phyloP scores from a whole-genome alignment of 2,888 invertebrate genomes.

The Trissolcus japonicus region DNA sequence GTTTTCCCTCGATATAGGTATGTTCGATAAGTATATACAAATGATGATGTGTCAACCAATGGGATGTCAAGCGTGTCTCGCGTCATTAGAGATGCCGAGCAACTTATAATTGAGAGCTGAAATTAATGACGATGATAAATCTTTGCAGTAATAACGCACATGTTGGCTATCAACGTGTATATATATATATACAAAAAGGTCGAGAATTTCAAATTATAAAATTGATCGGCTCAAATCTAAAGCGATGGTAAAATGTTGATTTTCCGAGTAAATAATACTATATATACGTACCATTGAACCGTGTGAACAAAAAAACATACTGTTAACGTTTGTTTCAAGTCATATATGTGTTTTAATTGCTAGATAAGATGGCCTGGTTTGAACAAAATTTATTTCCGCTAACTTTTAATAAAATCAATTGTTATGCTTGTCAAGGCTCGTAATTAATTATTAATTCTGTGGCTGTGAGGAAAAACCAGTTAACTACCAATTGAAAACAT shows the following conservation, averaged over 20 bases:
- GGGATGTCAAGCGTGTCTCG: constrained; percentile 43
- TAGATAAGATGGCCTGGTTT: constrained; percentile 51
- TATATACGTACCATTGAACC: too few relatives aligned
- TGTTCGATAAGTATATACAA: constrained; percentile 22
- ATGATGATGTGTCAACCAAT: constrained; percentile 41
- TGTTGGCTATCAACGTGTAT: background rate
- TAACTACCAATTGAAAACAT: too few relatives aligned
- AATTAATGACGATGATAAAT: constrained; percentile 38
- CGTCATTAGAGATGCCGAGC: constrained; percentile 40
- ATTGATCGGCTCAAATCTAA: background rate
- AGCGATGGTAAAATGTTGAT: too few relatives aligned
- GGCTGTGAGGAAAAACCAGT: too few relatives aligned
- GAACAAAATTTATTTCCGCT: constrained; percentile 33
- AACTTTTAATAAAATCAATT: background rate
- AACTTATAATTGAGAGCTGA: constrained; percentile 29
- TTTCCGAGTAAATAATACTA: too few relatives aligned
- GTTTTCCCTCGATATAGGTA: constrained; percentile 18
- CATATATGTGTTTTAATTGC: constrained; percentile 46
- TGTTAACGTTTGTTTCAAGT: constrained; percentile 13
- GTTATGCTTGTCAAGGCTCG: too few relatives aligned
- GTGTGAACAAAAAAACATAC: constrained; percentile 15
- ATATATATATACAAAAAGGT: too few relatives aligned
- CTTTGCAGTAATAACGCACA: constrained; percentile 18
- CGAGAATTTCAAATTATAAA: background rate
- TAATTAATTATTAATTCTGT: too few relatives aligned